phyloP scores from a whole-genome alignment of 2,113 vertebrate species.

The Montifringilla adamsi region DNA sequence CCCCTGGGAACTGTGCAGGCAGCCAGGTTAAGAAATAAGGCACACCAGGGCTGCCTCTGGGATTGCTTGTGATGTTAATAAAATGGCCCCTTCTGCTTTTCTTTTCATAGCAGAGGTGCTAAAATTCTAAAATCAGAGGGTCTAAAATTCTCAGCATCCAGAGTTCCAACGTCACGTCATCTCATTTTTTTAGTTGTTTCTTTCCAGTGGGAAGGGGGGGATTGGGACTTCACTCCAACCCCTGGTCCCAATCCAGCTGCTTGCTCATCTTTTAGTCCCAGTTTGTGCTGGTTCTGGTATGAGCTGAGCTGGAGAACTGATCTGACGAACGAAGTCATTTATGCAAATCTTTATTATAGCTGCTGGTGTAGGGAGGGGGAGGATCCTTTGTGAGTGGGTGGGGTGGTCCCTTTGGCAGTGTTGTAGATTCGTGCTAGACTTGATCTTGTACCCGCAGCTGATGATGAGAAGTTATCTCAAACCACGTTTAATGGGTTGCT shows the following conservation, averaged over 20 bases:
- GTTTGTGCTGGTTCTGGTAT: not conserved
- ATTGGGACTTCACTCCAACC: not conserved
- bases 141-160: not conserved
- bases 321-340: not conserved
- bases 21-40: not conserved
- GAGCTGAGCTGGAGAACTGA: not conserved
- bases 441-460: not conserved
- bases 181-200: not conserved
- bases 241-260: not conserved
- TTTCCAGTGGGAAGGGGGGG: not conserved
- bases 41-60: not conserved
- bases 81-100: not conserved
- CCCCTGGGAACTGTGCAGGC: not conserved
- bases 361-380: not conserved
- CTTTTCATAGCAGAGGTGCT: not conserved
- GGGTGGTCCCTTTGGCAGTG: constrained; percentile 6
- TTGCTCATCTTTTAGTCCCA: not conserved
- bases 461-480: not conserved
- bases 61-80: not conserved
- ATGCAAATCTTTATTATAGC: not conserved
- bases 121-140: not conserved
- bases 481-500: not conserved
- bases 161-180: not conserved
- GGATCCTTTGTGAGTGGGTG: not conserved
- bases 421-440: not conserved